Conservation (phyloP, 30 jellyfish, hydroid and myxozoan species). For the Turritopsis dohrnii region DNA sequence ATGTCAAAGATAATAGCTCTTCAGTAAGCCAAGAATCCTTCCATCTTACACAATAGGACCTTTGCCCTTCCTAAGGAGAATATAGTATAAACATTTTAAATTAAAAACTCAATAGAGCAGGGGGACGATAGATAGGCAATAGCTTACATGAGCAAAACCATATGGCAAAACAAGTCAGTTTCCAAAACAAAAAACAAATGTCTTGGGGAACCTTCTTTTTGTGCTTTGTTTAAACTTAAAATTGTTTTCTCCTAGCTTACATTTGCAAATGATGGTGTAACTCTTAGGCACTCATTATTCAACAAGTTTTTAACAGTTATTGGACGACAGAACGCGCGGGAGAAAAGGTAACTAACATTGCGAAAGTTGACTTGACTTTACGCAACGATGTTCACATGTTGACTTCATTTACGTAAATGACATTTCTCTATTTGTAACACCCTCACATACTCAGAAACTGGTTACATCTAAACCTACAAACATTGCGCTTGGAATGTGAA, state of each 20-base stretch:
- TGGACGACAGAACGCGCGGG: not conserved
- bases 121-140: no score
- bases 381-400: not conserved
- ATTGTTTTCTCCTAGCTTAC: no score
- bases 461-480: slow-evolving; percentile 6
- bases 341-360: not conserved
- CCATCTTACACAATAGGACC: slow-evolving; percentile 44
- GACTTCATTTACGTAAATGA: not conserved
- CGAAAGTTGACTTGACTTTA: not conserved
- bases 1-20: slow-evolving; percentile 36
- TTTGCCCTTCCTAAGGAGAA: slow-evolving; percentile 28
- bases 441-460: slow-evolving; percentile 8
- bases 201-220: no score
- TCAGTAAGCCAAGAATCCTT: slow-evolving; percentile 46
- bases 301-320: not conserved
- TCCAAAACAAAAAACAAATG: no score
- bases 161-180: no score
- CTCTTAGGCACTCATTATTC: no score
- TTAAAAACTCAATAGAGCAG: not conserved
- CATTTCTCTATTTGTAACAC: not conserved
- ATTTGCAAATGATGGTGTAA: no score
- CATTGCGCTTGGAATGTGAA: slow-evolving; percentile 2
- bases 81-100: not conserved
- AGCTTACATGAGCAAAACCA: no score
- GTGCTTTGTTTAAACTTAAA: no score